Percentiles rank a stretch among this genome's conserved stretches.
phyloP scores from a whole-genome alignment of 2,113 vertebrate species.

The Strigops habroptila region DNA sequence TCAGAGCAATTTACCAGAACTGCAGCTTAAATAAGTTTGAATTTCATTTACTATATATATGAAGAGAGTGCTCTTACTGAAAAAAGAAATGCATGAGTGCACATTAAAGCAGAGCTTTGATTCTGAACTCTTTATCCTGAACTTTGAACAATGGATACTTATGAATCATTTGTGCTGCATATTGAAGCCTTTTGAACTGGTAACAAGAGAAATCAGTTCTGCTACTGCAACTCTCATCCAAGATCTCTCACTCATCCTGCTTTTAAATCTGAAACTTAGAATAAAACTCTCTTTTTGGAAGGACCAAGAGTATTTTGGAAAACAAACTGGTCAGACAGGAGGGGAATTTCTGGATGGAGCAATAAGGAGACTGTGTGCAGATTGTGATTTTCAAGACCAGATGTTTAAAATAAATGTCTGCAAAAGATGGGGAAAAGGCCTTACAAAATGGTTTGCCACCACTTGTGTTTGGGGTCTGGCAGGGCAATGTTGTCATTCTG shows the following conservation, averaged over 20 bases:
- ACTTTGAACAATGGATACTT: slow-evolving; percentile 75
- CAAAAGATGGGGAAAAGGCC: background rate
- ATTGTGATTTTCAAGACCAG: background rate
- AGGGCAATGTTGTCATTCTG: background rate
- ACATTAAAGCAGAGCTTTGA: slow-evolving; percentile 73
- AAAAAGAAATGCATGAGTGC: slow-evolving; percentile 67
- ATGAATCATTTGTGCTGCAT: slow-evolving; percentile 74
- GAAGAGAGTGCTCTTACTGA: slow-evolving; percentile 66
- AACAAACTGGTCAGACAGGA: slow-evolving; percentile 33
- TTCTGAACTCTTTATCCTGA: slow-evolving; percentile 73
- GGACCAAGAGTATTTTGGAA: slow-evolving; percentile 39
- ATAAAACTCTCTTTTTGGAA: slow-evolving; percentile 40
- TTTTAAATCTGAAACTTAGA: slow-evolving; percentile 68
- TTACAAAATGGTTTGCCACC: background rate
- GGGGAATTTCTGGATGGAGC: slow-evolving; percentile 6
- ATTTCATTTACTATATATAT: slow-evolving; percentile 69
- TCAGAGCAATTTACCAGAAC: slow-evolving; percentile 65
- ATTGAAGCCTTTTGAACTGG: slow-evolving; percentile 74
- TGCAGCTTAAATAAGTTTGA: slow-evolving; percentile 71
- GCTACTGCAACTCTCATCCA: slow-evolving; percentile 69
- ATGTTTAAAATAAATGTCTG: background rate
- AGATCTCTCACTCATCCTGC: slow-evolving; percentile 66
- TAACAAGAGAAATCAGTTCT: slow-evolving; percentile 77
- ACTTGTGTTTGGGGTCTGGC: background rate
- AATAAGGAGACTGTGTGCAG: background rate